Conservation (phyloP, 2,113 vertebrate genomes). For the Xiphophorus maculatus region DNA sequence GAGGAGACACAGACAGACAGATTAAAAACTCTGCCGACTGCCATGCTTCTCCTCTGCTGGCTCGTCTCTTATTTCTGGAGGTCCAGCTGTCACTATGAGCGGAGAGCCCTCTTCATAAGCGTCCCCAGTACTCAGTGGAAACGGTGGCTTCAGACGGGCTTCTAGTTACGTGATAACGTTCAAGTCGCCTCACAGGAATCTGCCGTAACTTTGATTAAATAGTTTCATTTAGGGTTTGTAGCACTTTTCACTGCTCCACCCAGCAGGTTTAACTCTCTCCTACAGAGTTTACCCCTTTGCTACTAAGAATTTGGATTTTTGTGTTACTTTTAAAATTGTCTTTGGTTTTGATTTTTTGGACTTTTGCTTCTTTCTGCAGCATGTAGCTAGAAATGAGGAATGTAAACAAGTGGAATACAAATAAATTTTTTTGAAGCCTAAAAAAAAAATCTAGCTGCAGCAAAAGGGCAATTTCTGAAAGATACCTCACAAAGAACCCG, state of each 20-base stretch:
- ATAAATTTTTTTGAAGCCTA: not conserved
- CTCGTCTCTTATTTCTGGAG: constrained; percentile 46
- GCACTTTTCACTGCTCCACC: not conserved
- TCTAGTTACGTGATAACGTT: constrained; percentile 14
- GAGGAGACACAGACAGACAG: constrained; percentile 73
- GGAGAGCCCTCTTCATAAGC: constrained; percentile 19
- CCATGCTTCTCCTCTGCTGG: constrained; percentile 48
- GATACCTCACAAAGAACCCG: not conserved
- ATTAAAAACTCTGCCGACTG: constrained; percentile 66
- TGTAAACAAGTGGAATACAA: not conserved
- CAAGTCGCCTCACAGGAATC: not conserved
- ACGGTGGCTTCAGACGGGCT: constrained; percentile 14
- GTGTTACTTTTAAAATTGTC: not conserved
- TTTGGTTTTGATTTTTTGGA: not conserved
- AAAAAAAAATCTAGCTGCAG: too few relatives aligned
- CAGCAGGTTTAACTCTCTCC: not conserved
- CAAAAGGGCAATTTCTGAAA: not conserved
- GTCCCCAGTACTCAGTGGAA: constrained; percentile 17
- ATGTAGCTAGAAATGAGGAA: not conserved
- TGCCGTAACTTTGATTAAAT: not conserved
- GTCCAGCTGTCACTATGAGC: constrained; percentile 56
- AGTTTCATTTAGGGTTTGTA: too few relatives aligned
- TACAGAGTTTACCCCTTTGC: not conserved
- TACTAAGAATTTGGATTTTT: not conserved
- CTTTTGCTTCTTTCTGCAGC: not conserved